Evolutionary conservation across 2,113 vertebrate species (phyloP).

Genomic region (Acanthochromis polyacanthus): DNA sequence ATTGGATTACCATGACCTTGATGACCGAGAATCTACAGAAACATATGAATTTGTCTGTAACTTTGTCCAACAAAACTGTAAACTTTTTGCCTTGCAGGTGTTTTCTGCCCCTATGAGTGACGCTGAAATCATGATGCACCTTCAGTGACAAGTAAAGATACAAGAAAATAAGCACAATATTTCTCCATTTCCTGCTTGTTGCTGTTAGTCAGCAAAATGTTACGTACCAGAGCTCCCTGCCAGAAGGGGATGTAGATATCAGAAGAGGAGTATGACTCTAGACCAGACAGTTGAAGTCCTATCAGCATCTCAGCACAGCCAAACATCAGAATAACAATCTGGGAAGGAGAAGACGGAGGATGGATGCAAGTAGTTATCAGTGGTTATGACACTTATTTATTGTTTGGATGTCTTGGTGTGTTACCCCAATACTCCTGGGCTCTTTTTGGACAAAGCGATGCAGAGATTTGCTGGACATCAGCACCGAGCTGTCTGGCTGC

Average conservation of each 20-base stretch:
- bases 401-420: background rate
- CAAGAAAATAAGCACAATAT: background rate
- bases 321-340: slow-evolving; percentile 72
- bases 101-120: too few relatives aligned
- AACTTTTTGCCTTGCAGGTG: too few relatives aligned
- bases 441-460: slow-evolving; percentile 71
- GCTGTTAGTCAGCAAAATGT: background rate
- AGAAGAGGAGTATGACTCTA: rapidly evolving
- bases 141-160: too few relatives aligned
- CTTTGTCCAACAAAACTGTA: too few relatives aligned
- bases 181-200: background rate
- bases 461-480: slow-evolving; percentile 66
- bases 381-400: background rate
- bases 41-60: too few relatives aligned
- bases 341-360: background rate
- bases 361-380: background rate
- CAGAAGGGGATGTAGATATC: slow-evolving; percentile 59
- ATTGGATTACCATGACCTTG: too few relatives aligned
- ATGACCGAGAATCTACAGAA: too few relatives aligned
- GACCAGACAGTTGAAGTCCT: slow-evolving; percentile 38
- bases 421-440: slow-evolving; percentile 74
- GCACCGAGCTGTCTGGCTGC: background rate
- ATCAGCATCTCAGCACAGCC: slow-evolving; percentile 72
- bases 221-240: slow-evolving; percentile 72
- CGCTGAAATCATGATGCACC: too few relatives aligned